A percentile compares a stretch with the other conserved stretches of the same genome.
Evolutionary conservation across 2,888 invertebrate genomes (phyloP).

Genomic region (Ernsta delagoae): DNA sequence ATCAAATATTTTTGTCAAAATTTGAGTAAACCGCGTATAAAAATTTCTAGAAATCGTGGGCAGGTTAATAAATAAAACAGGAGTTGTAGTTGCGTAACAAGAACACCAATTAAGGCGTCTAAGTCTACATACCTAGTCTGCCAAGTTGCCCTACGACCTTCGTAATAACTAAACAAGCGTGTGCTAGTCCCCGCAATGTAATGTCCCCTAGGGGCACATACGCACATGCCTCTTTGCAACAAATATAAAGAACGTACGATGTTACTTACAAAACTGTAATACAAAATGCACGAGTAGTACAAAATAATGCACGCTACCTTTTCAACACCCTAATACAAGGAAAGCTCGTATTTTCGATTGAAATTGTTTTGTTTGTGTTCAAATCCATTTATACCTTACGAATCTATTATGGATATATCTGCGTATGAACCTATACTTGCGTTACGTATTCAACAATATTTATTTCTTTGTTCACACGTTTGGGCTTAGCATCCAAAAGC

Average conservation of each 20-base stretch:
- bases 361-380: no score
- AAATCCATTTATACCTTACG: no score
- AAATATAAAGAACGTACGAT: neutral
- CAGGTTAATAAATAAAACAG: constrained; percentile 4
- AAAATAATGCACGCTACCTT: no score
- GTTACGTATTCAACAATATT: no score
- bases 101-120: neutral
- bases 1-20: no score
- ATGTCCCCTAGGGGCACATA: constrained; percentile 3
- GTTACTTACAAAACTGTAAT: neutral
- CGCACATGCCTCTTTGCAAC: neutral
- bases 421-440: no score
- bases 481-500: no score
- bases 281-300: neutral
- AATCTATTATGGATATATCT: no score
- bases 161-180: neutral
- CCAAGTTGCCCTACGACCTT: neutral
- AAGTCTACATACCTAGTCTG: neutral
- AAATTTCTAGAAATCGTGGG: neutral
- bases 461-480: no score
- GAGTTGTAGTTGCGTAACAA: neutral
- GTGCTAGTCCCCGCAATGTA: neutral
- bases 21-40: no score
- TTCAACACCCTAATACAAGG: no score
- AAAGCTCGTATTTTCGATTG: no score